Base-by-base conservation (phyloP, 1,140 invertebrate species). In the Drosophila erecta region DNA sequence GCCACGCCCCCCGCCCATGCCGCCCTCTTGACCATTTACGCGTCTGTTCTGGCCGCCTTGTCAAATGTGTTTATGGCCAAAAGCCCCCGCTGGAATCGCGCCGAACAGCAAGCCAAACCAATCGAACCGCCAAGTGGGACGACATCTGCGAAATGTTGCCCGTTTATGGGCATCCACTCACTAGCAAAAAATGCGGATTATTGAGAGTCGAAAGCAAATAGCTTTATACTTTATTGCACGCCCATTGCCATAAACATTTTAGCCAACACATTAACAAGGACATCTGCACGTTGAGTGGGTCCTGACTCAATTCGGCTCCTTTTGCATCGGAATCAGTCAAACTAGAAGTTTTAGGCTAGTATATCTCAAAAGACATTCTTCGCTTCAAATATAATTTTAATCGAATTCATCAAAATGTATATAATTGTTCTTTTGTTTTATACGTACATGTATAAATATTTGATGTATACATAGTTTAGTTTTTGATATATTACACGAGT, bases 41-140 rank as follows among this genome's bases (percentile, higher is more conserved):
- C 61, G 54, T 27, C 50, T 41, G 27, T 61, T 46, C 51, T 72
- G 75, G 64, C 54, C 70, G 59, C 55, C 62, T 90, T 55, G 59
- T 76, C 38, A 62, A 73, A 76, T 74, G 58, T 76, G 81, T 81
- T 90, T 85, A 79, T 85, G 79, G 61, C 59, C 76, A 73, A 41
- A 59, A 56, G 24, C 37, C 56, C 14, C 4, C 4, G 12, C 6
- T 11, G 4, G 11, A 4, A 7, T 10, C n/a, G 10, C 10, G n/a
- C 53, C 72, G 59, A 44, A 72, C 40, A 33, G 37, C 62, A 10
- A 14, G 11, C 8, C 35, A 43, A 37, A 35, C 40, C 54, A 64
- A 37, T 64, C 60, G 40, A 64, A 64, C 27, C 40, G 35, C 35
- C 33, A 17, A 20, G 22, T 12, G 10, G 24, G 24, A 49, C 57